Evolutionary conservation across 2,113 vertebrate genomes (phyloP).

Genomic region (Gadus macrocephalus): DNA sequence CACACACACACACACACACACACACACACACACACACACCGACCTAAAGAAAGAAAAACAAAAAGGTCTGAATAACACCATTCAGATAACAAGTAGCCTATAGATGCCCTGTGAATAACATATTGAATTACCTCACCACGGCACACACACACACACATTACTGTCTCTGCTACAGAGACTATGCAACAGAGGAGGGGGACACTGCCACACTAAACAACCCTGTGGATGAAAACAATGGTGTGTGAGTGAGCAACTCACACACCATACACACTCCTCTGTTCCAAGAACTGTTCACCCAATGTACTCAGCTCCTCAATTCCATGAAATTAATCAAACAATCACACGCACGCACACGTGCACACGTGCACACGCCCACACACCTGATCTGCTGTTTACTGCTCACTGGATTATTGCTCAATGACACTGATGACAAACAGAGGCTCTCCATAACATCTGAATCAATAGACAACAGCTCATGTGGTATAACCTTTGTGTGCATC

Average conservation of each 20-base stretch:
- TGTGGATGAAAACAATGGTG: conserved; percentile 47
- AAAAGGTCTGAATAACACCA: conserved; percentile 21
- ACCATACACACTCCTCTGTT: not conserved
- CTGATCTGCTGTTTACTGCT: not conserved
- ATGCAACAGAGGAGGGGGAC: conserved; percentile 49
- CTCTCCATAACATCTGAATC: not conserved
- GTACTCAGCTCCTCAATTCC: no score
- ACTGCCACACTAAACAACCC: conserved; percentile 55
- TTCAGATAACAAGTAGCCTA: conserved; percentile 24
- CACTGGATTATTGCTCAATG: no score
- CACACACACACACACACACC: conserved; percentile 3
- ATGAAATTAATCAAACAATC: no score
- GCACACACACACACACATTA: not conserved
- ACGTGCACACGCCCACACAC: no score
- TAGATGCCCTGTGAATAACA: conserved; percentile 35
- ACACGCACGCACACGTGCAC: no score
- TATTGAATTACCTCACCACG: conserved; percentile 6
- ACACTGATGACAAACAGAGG: no score
- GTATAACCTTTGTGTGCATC: no score
- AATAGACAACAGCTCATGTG: not conserved
- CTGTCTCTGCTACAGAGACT: conserved; percentile 27
- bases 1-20: not conserved
- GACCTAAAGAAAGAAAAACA: not conserved
- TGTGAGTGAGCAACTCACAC: conserved; percentile 27
- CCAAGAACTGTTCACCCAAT: no score